Evolutionary conservation across 1,140 invertebrate genomes (phyloP).

Genomic region (Pseudomyrmex cubaensis): DNA sequence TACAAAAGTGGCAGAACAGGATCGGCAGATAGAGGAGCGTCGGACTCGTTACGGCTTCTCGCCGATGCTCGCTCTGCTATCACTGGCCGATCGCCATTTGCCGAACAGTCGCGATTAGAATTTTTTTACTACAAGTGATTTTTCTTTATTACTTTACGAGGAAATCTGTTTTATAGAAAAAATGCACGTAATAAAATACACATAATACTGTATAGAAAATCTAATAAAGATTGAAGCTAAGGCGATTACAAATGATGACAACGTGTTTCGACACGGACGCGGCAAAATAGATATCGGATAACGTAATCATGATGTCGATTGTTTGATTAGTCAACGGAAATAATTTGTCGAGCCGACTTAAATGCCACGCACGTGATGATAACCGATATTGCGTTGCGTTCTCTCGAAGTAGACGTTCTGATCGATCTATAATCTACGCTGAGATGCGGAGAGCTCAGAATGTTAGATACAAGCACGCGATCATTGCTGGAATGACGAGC

Average conservation of each 20-base stretch:
- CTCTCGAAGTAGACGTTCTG: constrained; percentile 10
- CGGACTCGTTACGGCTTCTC: constrained; percentile 11
- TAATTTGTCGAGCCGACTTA: constrained; percentile 30
- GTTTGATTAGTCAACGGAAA: constrained; percentile 47
- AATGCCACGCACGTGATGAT: constrained; percentile 52
- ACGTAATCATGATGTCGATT: constrained; percentile 32
- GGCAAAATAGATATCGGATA: constrained; percentile 4
- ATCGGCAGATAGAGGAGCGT: constrained; percentile 50
- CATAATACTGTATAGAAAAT: too few species aligned
- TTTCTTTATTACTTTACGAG: too few species aligned
- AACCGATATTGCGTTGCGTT: constrained; percentile 36
- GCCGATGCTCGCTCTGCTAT: background rate
- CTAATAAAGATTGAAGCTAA: too few species aligned
- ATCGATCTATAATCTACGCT: constrained; percentile 40
- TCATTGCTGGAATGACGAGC: background rate
- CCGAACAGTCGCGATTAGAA: constrained; percentile 2
- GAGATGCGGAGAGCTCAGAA: constrained; percentile 7
- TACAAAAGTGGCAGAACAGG: constrained; percentile 74
- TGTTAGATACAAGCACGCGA: constrained; percentile 19
- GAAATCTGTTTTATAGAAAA: too few species aligned
- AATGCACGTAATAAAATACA: too few species aligned
- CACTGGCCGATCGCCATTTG: background rate
- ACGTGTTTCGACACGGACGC: constrained; percentile 10
- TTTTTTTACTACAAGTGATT: constrained; percentile 1
- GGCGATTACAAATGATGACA: too few species aligned